Evolutionary conservation across 92 coral and sea anemone species (phyloP), one percentile per base, ranked within the genome.

Genomic region (Zoanthus sansibaricus): DNA sequence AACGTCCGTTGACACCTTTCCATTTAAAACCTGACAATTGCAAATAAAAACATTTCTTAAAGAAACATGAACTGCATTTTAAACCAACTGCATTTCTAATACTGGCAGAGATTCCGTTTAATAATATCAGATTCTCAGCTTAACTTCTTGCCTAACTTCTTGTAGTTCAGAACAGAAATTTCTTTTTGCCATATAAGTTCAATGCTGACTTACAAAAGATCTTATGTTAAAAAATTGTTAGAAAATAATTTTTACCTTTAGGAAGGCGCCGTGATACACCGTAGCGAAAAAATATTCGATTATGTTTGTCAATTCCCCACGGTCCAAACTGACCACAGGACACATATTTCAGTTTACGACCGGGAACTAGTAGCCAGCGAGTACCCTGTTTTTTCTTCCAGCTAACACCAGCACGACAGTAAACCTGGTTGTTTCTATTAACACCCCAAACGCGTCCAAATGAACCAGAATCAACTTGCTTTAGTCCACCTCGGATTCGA

Each of bases 391-490:
- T 49, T 25, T 15, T 33, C 42, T 17, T 59, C 77, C 77, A 73
- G 45, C 71, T 75, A 11, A 86, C 59, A 25, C 88, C 84, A 18
- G 86, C 71, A 51, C 90, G 90, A 44, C 90, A 87, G 17, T 45
- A 55, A 52, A 87, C 78, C 21, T 78, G n/a, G 12, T 64, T 30
- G 21, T 30, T 55, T 37, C 14, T 64, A 47, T 75, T 87, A 3
- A 87, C 76, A 30, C 90, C 90, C 73, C 90, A 87, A 31, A 78
- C 72, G 17, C 67, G 9, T 12, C 90, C 90, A 13, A 87, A 71
- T 12, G 91, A 83, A 10, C 91, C 91, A 25, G 91, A 88, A 17
- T 88, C 91, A 17, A 88, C 62, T 20, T 88, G 91, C n/a, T 20
- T 88, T 49, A 88, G 77, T 59, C 73, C 59, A 2, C 78, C 83